A percentile compares a stretch with the other conserved stretches of the same genome.
phyloP scores from a whole-genome alignment of 2,113 vertebrate species.

The Lipotes vexillifer region DNA sequence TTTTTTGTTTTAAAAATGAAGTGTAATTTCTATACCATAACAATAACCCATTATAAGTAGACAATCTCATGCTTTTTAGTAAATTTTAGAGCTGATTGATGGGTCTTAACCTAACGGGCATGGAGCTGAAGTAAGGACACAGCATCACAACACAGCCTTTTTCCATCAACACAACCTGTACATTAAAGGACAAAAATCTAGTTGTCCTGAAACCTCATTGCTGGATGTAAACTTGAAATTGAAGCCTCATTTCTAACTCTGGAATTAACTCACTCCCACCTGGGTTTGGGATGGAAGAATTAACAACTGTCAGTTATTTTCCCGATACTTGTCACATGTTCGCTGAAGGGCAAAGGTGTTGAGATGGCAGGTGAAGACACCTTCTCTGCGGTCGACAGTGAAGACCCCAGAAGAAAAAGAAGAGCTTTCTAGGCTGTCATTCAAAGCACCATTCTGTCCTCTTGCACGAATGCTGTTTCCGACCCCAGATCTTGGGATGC shows the following conservation, averaged over 20 bases:
- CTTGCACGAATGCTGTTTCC: not conserved
- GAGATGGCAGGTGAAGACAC: not conserved
- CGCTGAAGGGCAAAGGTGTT: not conserved
- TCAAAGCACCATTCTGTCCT: not conserved
- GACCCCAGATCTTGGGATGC: not conserved
- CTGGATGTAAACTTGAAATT: not conserved
- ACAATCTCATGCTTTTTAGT: not conserved
- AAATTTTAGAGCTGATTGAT: not conserved
- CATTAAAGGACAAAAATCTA: not conserved
- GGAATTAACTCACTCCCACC: not conserved
- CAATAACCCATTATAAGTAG: not conserved
- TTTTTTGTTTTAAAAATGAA: not conserved
- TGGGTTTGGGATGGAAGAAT: not conserved
- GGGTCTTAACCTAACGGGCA: not conserved
- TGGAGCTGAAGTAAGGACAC: not conserved
- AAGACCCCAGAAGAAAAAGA: not conserved
- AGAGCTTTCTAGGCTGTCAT: not conserved
- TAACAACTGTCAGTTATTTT: not conserved
- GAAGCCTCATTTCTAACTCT: not conserved
- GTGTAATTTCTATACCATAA: not conserved
- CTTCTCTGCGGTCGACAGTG: not conserved
- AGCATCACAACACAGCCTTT: rapidly evolving
- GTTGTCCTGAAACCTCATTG: not conserved
- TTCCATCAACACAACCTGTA: not conserved
- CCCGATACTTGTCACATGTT: not conserved